Conservation (phyloP, 2,797 vertebrate species). For the Poecilia picta region DNA sequence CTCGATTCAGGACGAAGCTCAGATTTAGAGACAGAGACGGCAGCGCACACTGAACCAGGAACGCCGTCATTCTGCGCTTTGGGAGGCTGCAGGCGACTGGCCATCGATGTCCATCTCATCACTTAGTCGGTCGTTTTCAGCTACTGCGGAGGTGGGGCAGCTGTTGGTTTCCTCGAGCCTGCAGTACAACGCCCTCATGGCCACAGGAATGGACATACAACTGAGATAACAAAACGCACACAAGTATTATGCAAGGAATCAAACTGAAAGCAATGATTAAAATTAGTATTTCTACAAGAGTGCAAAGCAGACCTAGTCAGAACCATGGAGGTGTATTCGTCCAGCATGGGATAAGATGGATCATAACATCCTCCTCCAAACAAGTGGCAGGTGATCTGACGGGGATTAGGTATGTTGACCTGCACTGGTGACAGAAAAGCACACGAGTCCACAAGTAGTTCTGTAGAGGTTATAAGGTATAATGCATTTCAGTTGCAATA, state of each 20-base stretch:
- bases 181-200: slow-evolving; percentile 78
- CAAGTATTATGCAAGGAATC: not conserved
- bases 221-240: slow-evolving; percentile 58
- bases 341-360: slow-evolving; percentile 57
- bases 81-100: slow-evolving; percentile 25
- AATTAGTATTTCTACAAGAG: not conserved
- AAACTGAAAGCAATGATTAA: not conserved
- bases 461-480: not conserved
- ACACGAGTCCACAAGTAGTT: not conserved
- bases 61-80: slow-evolving; percentile 22
- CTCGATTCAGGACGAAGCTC: slow-evolving; percentile 61
- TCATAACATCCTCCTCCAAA: slow-evolving; percentile 56
- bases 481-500: not conserved
- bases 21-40: slow-evolving; percentile 51
- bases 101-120: slow-evolving; percentile 22
- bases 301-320: slow-evolving; percentile 72
- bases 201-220: slow-evolving; percentile 86
- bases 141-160: slow-evolving; percentile 10
- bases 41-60: slow-evolving; percentile 37
- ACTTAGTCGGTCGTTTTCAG: slow-evolving; percentile 33
- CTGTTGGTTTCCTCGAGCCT: slow-evolving; percentile 45
- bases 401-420: slow-evolving; percentile 72
- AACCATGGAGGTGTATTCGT: slow-evolving; percentile 75
- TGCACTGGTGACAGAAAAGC: slow-evolving; percentile 70
- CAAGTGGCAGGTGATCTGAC: slow-evolving; percentile 77